Percentiles rank a stretch among this genome's conserved stretches.
phyloP scores from a whole-genome alignment of 2,888 invertebrate genomes.

The Meta bourneti region DNA sequence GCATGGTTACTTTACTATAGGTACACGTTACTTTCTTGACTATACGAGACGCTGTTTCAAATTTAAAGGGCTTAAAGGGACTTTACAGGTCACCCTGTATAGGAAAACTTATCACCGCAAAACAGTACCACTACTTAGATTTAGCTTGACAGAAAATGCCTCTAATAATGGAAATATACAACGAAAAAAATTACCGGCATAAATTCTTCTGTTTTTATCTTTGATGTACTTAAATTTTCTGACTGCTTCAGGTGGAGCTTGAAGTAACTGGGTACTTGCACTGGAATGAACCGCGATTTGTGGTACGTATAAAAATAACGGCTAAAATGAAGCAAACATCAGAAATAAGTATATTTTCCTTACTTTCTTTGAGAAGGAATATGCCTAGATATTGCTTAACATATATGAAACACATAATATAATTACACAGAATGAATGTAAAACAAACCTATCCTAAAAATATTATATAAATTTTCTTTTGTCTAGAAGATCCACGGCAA shows the following conservation, averaged over 20 bases:
- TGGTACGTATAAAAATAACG: conserved; percentile 36
- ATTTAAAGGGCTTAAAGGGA: too few species aligned
- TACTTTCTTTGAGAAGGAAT: too few species aligned
- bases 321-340: conserved; percentile 4
- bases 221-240: conserved; percentile 11
- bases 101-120: too few species aligned
- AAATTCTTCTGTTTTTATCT: conserved; percentile 31
- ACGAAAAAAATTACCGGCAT: conserved; percentile 83
- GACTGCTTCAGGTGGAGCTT: conserved; percentile 48
- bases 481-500: too few species aligned
- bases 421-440: not conserved
- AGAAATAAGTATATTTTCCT: not conserved
- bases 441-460: too few species aligned
- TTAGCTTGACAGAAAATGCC: too few species aligned
- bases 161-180: not conserved
- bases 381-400: too few species aligned
- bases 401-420: not conserved
- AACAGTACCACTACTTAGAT: not conserved
- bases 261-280: not conserved
- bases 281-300: conserved; percentile 31
- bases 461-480: too few species aligned
- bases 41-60: too few species aligned
- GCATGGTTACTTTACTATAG: too few species aligned
- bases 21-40: too few species aligned
- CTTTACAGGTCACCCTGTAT: too few species aligned